These are phyloP conservation scores for Aythya baeri DNA, from an alignment of 2,113 vertebrate species.

Conservation along the genomic window DNA sequence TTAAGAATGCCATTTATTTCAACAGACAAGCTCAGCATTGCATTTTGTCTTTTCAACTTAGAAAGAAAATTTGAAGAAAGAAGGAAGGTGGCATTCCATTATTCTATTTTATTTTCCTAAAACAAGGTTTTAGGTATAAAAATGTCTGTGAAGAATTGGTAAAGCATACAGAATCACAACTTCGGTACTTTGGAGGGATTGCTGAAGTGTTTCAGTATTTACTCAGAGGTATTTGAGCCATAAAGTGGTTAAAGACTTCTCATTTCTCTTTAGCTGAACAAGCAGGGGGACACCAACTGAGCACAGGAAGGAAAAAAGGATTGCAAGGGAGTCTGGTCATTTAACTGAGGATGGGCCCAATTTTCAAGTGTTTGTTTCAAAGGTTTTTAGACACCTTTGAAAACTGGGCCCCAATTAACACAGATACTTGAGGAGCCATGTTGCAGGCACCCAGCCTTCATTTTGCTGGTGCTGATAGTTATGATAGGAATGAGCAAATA, in stretches of 20 bases:
- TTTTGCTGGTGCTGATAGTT: background rate
- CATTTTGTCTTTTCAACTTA: background rate
- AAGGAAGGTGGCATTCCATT: background rate
- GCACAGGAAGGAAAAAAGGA: background rate
- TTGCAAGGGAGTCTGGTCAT: background rate
- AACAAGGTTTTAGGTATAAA: background rate
- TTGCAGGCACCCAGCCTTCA: background rate
- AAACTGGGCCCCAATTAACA: background rate
- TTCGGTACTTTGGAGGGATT: background rate
- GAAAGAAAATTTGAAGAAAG: background rate
- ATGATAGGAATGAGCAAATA: background rate
- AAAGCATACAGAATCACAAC: background rate
- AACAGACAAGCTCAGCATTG: background rate
- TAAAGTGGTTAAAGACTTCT: background rate
- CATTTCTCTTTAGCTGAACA: background rate
- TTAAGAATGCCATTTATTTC: background rate
- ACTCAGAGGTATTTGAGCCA: accelerated
- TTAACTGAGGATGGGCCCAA: background rate
- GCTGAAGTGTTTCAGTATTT: background rate
- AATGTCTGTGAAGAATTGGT: background rate
- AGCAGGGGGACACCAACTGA: background rate
- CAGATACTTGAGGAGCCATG: accelerated
- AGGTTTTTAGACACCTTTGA: background rate
- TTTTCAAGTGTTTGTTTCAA: background rate
- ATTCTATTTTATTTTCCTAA: background rate